Evolutionary conservation across 2,888 invertebrate species (phyloP), one percentile per base, ranked within the genome.

Genomic region (Melitaea athalia): DNA sequence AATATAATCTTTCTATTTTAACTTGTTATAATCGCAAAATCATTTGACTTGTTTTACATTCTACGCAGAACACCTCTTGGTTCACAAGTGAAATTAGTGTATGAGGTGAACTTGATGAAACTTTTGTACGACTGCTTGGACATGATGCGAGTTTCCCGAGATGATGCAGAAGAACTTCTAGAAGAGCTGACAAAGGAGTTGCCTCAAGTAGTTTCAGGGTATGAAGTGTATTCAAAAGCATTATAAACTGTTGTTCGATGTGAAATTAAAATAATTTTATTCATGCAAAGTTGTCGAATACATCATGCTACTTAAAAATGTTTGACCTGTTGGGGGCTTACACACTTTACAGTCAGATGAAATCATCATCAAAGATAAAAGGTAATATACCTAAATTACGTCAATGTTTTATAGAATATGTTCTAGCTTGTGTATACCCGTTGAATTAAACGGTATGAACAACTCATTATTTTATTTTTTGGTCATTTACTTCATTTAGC

Each of bases 51-150:
- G 2, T 55, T 55, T 55, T n/a, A 33, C 3, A 33, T 6, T 5
- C 7, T 14, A 33, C 6, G 1, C 33, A 91, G 91, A 71, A 82
- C 85, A 0, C 88, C 91, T 1, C 71, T 91, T 7, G 81, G 81
- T 1, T 85, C 88, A 0, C 73, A 79, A 31, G 49, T 73, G 11
- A 76, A 80, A 14, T 47, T 82, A 49, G 70, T 79, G 3, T 78
- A 81, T 67, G 87, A 87, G 63, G 80, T 88, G 15, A 89, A 90
- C 72, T 72, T 88, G 42, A 86, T 82, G 83, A 83, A 81, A 73
- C 74, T 91, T 15, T 65, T 91, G 24, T 87, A 84, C 75, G 90
- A 91, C 74, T 85, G 87, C 62, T 69, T 90, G 75, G 92, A 91
- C 72, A 74, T 85, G 0, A 85, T 92, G 90, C 80, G 85, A 0